Conservation (phyloP, 2,797 vertebrate genomes). For the Toxotes lorentzi region DNA sequence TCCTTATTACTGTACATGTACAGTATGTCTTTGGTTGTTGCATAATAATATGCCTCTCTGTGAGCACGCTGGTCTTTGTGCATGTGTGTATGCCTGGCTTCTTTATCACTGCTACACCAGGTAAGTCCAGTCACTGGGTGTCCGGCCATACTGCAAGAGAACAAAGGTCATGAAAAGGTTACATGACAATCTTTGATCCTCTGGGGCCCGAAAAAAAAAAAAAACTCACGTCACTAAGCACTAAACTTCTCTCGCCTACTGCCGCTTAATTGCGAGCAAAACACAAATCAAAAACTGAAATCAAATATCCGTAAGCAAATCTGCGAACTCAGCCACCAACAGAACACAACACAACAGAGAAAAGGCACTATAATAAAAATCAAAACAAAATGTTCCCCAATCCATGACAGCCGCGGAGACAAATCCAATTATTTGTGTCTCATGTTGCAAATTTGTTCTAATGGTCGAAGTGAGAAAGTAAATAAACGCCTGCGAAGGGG, state of each 20-base stretch:
- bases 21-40: constrained; percentile 20
- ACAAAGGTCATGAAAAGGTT: constrained; percentile 58
- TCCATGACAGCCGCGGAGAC: constrained; percentile 83
- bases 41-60: background rate
- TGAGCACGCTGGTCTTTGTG: background rate
- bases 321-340: constrained; percentile 75
- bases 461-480: constrained; percentile 86
- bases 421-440: constrained; percentile 90
- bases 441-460: constrained; percentile 89
- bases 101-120: constrained; percentile 72
- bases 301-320: constrained; percentile 81
- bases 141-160: constrained; percentile 85
- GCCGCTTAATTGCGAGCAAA: constrained; percentile 67
- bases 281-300: constrained; percentile 66
- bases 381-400: constrained; percentile 83
- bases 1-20: background rate
- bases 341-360: constrained; percentile 64
- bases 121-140: constrained; percentile 86
- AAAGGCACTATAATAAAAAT: constrained; percentile 78
- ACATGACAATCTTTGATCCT: constrained; percentile 12
- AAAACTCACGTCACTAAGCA: constrained; percentile 17
- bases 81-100: background rate
- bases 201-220: background rate
- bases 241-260: constrained; percentile 52
- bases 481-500: constrained; percentile 84